Percentiles rank a stretch among this genome's conserved stretches.
Conservation (phyloP, 1,140 invertebrate species). For the Hycleus phaleratus region DNA sequence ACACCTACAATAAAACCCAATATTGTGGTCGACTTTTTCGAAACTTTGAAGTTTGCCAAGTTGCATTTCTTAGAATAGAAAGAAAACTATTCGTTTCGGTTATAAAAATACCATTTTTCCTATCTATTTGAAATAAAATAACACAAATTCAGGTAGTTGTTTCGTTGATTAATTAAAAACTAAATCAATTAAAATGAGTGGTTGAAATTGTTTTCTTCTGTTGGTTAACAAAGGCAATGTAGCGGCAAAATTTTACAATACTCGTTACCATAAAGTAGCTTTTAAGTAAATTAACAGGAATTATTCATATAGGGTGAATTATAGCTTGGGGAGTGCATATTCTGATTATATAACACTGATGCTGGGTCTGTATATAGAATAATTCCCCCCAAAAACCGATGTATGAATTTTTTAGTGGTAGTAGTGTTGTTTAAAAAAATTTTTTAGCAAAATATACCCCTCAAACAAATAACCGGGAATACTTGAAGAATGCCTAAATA, state of each 20-base stretch:
- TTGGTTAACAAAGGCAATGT: conserved; percentile 12
- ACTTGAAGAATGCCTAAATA: no score
- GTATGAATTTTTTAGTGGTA: background rate
- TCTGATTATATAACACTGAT: conserved; percentile 14
- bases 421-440: no score
- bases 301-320: conserved; percentile 25
- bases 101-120: background rate
- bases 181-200: no score
- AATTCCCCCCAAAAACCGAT: background rate
- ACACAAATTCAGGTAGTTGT: no score
- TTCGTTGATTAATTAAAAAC: no score
- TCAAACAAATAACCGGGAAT: no score
- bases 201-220: no score
- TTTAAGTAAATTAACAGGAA: conserved; percentile 29
- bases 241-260: conserved; percentile 12
- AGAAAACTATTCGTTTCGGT: no score
- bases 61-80: background rate
- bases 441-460: no score
- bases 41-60: conserved; percentile 5
- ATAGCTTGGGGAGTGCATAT: conserved; percentile 21
- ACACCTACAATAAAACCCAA: conserved; percentile 4
- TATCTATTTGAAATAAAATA: no score
- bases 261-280: conserved; percentile 17
- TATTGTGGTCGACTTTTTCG: conserved; percentile 4
- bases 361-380: background rate